These are phyloP conservation scores for Kobus ellipsiprymnus DNA, from an alignment of 2,113 vertebrate species.

Conservation along the genomic window DNA sequence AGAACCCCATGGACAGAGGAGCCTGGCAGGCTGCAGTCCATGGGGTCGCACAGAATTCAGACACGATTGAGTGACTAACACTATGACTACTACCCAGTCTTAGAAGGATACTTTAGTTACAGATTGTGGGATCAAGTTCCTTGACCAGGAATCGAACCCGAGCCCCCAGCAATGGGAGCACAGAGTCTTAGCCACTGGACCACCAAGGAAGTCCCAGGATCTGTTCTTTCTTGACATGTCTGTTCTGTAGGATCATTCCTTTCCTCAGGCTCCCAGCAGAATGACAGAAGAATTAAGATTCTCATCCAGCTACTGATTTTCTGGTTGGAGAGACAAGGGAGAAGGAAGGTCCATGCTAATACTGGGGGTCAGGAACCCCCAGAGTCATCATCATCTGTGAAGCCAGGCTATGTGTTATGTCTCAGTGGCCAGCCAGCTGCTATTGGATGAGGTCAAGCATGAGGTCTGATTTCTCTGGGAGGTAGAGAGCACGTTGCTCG, in stretches of 20 bases:
- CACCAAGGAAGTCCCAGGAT: neutral
- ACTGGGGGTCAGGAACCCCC: neutral
- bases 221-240: neutral
- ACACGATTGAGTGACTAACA: neutral
- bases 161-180: neutral
- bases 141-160: neutral
- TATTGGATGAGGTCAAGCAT: neutral
- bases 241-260: neutral
- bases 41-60: neutral
- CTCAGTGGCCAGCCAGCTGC: neutral
- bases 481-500: neutral
- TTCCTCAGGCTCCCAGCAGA: neutral
- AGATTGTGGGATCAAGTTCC: neutral
- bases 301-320: neutral
- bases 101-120: neutral
- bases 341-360: neutral
- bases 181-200: neutral
- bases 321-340: neutral
- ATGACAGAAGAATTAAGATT: neutral
- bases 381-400: neutral
- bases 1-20: neutral
- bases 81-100: neutral
- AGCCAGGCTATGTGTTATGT: neutral
- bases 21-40: neutral
- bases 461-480: neutral